A percentile compares a stretch with the other conserved stretches of the same genome.
Conservation (phyloP, 2,113 vertebrate species). For the Grantiella picta region DNA sequence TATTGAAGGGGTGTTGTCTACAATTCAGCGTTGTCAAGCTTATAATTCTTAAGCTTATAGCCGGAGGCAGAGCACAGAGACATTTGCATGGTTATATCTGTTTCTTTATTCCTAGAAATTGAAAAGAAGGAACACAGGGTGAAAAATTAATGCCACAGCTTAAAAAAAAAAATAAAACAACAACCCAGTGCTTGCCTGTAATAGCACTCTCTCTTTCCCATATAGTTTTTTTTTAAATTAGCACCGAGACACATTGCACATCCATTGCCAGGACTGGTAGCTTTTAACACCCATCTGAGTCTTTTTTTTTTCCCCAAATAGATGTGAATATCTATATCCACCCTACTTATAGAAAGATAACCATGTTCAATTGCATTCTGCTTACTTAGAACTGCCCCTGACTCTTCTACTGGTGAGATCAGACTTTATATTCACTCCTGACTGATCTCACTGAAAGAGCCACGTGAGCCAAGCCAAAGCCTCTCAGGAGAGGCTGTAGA, state of each 20-base stretch:
- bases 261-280: background rate
- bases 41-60: background rate
- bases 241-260: background rate
- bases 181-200: background rate
- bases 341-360: background rate
- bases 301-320: background rate
- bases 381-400: background rate
- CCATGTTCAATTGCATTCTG: background rate
- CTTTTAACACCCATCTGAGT: background rate
- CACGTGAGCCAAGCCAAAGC: background rate
- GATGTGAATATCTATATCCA: background rate
- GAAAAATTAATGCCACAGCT: slow-evolving; percentile 47
- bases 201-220: background rate
- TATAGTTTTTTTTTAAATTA: background rate
- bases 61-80: background rate
- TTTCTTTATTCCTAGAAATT: slow-evolving; percentile 29
- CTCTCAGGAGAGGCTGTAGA: background rate
- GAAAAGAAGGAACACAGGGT: slow-evolving; percentile 4
- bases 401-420: background rate
- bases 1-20: background rate
- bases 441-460: background rate
- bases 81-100: slow-evolving; percentile 25
- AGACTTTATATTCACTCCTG: background rate
- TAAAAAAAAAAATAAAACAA: slow-evolving; percentile 31
- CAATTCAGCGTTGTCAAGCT: background rate